phyloP scores from a whole-genome alignment of 1,140 invertebrate species.

The Andricus grossulariae region DNA sequence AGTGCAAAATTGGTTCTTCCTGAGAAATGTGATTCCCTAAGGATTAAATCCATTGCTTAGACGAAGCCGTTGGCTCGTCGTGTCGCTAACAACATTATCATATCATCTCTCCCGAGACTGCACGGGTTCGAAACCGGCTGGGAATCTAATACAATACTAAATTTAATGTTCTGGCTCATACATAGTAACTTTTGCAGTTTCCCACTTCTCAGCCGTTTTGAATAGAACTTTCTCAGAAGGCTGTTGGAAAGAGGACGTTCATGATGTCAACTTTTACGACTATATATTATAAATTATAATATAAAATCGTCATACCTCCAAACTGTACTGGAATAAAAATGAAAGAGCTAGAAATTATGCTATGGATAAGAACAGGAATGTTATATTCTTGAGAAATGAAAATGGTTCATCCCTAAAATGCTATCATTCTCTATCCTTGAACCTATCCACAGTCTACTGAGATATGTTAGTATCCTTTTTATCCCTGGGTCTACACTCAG shows the following conservation, averaged over 20 bases:
- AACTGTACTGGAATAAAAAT: background rate
- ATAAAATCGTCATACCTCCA: conserved; percentile 5
- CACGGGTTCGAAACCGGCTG: conserved; percentile 48
- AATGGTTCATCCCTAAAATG: too few relatives aligned
- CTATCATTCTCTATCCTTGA: too few relatives aligned
- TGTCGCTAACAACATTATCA: conserved; percentile 38
- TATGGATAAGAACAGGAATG: too few relatives aligned
- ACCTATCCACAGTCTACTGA: too few relatives aligned
- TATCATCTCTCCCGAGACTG: conserved; percentile 34
- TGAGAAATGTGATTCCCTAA: background rate
- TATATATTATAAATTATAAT: conserved; percentile 12
- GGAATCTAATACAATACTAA: conserved; percentile 32
- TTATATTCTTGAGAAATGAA: too few relatives aligned
- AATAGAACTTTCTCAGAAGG: background rate
- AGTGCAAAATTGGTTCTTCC: conserved; percentile 30
- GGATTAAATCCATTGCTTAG: conserved; percentile 9
- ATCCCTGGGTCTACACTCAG: too few relatives aligned
- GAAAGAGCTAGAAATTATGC: too few relatives aligned
- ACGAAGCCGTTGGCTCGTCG: conserved; percentile 21
- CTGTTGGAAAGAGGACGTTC: conserved; percentile 30
- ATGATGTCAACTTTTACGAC: background rate
- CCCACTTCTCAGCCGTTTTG: background rate
- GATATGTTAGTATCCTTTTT: too few relatives aligned
- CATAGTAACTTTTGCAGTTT: conserved; percentile 19
- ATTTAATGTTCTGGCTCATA: conserved; percentile 36